Conservation (phyloP, 2,797 vertebrate genomes). For the Tarsius wallacei region DNA sequence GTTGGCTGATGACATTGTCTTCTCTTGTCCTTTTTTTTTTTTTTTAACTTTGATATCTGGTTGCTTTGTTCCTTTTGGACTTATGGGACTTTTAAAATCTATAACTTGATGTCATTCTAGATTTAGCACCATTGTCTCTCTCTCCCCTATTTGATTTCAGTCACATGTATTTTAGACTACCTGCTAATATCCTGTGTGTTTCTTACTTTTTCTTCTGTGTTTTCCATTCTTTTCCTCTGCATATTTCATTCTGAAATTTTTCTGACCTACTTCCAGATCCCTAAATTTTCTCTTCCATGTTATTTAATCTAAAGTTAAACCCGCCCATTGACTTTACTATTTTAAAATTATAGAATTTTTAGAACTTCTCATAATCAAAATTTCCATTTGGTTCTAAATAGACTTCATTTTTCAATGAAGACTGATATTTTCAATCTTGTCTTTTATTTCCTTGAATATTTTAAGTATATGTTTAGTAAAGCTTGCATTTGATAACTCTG, state of each 20-base stretch:
- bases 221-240: not conserved
- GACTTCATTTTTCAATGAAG: not conserved
- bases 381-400: not conserved
- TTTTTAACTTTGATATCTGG: not conserved
- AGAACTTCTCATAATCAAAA: not conserved
- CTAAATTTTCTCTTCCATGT: conserved; percentile 16
- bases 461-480: not conserved
- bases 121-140: not conserved
- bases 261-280: not conserved
- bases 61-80: not conserved
- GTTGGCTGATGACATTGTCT: not conserved
- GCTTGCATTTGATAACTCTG: not conserved
- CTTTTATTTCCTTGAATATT: not conserved
- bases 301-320: conserved; percentile 17
- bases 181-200: not conserved
- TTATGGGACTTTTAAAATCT: not conserved
- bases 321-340: not conserved
- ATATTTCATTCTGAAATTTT: not conserved
- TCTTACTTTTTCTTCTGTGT: not conserved
- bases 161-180: not conserved
- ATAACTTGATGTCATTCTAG: not conserved
- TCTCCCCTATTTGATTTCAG: not conserved
- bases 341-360: not conserved
- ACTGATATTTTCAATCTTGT: not conserved
- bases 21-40: not conserved